Conservation (phyloP, 2,113 vertebrate genomes). For the Campylomormyrus numenius region DNA sequence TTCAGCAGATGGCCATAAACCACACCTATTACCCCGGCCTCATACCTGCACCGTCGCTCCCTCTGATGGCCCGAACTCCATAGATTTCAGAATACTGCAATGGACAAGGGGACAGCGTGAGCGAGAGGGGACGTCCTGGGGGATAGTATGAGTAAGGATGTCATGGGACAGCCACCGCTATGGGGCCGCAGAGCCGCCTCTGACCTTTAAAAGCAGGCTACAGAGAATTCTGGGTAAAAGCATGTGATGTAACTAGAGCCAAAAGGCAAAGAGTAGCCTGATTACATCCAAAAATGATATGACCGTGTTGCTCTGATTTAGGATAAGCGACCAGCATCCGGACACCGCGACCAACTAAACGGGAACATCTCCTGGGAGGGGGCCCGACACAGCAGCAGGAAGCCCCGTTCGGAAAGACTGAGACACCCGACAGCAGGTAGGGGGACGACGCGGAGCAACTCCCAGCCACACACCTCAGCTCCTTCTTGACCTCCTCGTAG, state of each 20-base stretch:
- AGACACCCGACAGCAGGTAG: not conserved
- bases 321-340: not conserved
- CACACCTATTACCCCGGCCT: not conserved
- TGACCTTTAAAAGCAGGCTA: not conserved
- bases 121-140: not conserved
- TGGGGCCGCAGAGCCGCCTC: not conserved
- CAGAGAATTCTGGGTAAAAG: not conserved
- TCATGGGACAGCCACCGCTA: not conserved
- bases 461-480: constrained; percentile 77
- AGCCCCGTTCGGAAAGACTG: not conserved
- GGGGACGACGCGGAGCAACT: not conserved
- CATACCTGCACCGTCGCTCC: constrained; percentile 77
- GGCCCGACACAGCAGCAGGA: not conserved
- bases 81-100: constrained; percentile 88
- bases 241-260: not conserved
- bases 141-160: not conserved
- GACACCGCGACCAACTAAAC: not conserved
- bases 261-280: not conserved
- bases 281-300: not conserved
- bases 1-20: not conserved
- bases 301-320: not conserved
- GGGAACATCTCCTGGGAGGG: not conserved
- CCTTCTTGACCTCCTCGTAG: constrained; percentile 97
- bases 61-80: constrained; percentile 88
- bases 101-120: constrained; percentile 23